These are phyloP conservation scores for Dolichallabes microphthalmus DNA, from an alignment of 2,113 vertebrate genomes.

Conservation along the genomic window DNA sequence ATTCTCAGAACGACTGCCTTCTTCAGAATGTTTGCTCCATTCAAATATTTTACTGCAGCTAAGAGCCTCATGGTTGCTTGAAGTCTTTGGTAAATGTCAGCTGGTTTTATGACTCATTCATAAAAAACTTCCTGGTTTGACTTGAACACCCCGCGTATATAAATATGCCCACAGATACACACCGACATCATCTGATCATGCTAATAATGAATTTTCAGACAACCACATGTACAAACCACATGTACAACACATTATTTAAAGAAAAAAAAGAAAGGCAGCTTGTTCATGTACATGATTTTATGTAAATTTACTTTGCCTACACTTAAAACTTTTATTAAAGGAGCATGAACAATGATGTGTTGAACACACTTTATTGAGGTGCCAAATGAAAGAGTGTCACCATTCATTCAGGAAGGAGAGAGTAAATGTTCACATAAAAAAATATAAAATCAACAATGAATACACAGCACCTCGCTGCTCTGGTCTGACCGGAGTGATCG, in stretches of 20 bases:
- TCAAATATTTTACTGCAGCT: no score
- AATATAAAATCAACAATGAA: constrained; percentile 77
- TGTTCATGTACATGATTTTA: no score
- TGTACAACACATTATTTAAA: neutral
- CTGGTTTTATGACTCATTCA: no score
- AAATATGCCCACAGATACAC: neutral
- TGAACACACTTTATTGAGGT: constrained; percentile 74
- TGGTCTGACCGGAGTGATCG: constrained; percentile 40
- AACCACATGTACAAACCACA: neutral
- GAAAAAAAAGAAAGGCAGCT: neutral
- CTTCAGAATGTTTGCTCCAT: no score
- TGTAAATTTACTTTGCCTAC: neutral
- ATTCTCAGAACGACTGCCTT: no score
- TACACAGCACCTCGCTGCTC: constrained; percentile 46
- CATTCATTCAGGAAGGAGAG: constrained; percentile 63
- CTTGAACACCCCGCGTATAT: no score
- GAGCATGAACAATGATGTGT: constrained; percentile 53
- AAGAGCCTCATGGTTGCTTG: no score
- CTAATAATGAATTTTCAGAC: neutral
- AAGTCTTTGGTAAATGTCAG: no score
- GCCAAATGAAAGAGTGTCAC: constrained; percentile 75
- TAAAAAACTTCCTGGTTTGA: no score
- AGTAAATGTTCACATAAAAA: constrained; percentile 76
- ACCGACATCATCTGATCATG: neutral
- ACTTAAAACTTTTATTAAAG: neutral